Percentiles rank a stretch among this genome's conserved stretches.
These are phyloP conservation scores for Xestia ashworthii DNA, from an alignment of 2,888 invertebrate genomes.

Conservation along the genomic window DNA sequence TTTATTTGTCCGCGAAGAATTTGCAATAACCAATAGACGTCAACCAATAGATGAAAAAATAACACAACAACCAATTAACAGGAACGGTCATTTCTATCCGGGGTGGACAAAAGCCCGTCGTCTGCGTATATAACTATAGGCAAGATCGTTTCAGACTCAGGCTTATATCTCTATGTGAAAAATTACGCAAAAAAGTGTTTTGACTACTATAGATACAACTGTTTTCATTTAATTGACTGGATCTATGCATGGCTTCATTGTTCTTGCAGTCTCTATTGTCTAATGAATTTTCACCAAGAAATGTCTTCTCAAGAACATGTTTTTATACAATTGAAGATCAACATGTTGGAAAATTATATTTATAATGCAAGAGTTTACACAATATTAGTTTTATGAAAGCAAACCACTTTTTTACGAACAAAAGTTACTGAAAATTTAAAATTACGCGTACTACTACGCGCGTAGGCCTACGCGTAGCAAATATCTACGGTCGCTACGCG, in stretches of 20 bases:
- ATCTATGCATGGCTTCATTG: not conserved
- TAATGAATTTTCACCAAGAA: not conserved
- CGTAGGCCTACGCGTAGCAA: conserved; percentile 27
- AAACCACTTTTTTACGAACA: not conserved
- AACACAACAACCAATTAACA: too few relatives aligned
- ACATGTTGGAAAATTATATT: not conserved
- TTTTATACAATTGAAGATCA: not conserved
- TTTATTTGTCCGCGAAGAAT: too few relatives aligned
- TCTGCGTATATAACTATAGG: not conserved
- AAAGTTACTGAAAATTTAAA: not conserved
- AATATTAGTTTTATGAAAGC: not conserved
- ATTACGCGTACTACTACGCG: not conserved
- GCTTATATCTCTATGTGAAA: not conserved
- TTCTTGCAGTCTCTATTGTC: not conserved
- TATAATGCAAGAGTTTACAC: not conserved
- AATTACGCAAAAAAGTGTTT: conserved; percentile 17
- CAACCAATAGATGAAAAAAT: too few relatives aligned
- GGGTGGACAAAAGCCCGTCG: too few relatives aligned
- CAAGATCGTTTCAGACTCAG: not conserved
- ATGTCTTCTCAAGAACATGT: not conserved
- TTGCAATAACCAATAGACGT: too few relatives aligned
- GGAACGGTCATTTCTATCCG: too few relatives aligned
- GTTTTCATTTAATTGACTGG: conserved; percentile 3
- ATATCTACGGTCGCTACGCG: conserved; percentile 23
- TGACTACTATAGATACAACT: conserved; percentile 6